Evolutionary conservation across 2,888 invertebrate genomes (phyloP), one percentile per base, ranked within the genome.

Genomic region (Dendrolimus houi): DNA sequence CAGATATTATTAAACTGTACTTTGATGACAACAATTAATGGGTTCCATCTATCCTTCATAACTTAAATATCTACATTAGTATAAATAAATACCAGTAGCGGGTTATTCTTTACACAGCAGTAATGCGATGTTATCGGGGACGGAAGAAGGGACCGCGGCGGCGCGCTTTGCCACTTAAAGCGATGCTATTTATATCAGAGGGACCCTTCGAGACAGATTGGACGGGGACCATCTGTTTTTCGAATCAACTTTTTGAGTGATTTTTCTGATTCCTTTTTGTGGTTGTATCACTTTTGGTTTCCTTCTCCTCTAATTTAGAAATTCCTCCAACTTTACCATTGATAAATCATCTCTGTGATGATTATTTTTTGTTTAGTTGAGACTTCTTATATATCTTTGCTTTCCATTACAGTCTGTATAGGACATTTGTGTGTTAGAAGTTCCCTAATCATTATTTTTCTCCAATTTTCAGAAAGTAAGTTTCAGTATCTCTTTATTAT

Each of bases 151-250:
- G 81, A 74, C 77, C 72, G 67, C 71, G 82, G 70, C 86, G 88
- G 86, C 83, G 78, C 77, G 78, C 86, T 86, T 87, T 84, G 77
- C 87, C 84, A 86, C 87, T 88, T 89, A 81, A 83, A 85, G 77
- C 75, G 77, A 74, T 53, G 79, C 88, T 89, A 90, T 90, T 88
- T 87, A 88, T 89, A 88, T 82, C 81, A 64, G 64, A 64, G 72
- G 69, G 76, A 76, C 74, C 77, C 75, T 72, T 70, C 71, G 66
- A 76, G 79, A 79, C 77, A 79, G 74, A 72, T 79, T 74, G 76
- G 75, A 66, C 68, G 75, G 68, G 68, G 64, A 78, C 74, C 87
- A 84, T 83, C 83, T 83, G 84, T 80, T 78, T 74, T 66, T 62
- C 55, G 41, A 59, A 17, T 52, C 13, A 54, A 54, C 14, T 29